phyloP scores from a whole-genome alignment of 1,140 invertebrate species.

The Panonychus citri region DNA sequence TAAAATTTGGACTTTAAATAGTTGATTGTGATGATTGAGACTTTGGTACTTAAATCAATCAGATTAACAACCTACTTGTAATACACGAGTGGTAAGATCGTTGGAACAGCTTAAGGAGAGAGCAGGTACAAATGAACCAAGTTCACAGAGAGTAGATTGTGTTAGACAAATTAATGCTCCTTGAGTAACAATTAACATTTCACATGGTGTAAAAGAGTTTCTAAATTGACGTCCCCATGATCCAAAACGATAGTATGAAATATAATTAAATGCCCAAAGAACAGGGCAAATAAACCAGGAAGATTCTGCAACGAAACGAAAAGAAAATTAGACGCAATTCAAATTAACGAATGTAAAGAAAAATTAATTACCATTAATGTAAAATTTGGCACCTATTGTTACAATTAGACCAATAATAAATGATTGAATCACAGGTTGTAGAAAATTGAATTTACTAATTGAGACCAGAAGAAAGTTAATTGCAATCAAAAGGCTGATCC shows the following conservation, averaged over 20 bases:
- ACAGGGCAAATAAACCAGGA: background rate
- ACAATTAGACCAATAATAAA: no score
- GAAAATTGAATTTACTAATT: background rate
- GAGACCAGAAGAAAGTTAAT: background rate
- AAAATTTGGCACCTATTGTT: no score
- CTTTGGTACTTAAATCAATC: no score
- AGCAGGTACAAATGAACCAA: background rate
- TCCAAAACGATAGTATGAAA: background rate
- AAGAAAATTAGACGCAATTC: background rate
- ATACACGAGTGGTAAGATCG: background rate
- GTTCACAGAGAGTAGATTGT: background rate
- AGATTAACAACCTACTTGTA: background rate
- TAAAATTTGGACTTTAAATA: no score
- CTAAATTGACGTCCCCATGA: background rate
- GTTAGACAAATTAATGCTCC: background rate
- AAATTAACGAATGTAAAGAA: background rate
- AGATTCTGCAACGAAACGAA: background rate
- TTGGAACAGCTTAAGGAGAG: background rate
- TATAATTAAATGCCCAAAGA: background rate
- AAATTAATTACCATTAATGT: background rate
- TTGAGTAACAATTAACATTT: background rate
- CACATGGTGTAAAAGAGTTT: background rate
- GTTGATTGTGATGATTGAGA: no score
- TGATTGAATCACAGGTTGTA: no score
- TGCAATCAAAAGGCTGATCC: background rate